phyloP scores from a whole-genome alignment of 2,797 vertebrate genomes.

The Crenuchus spilurus region DNA sequence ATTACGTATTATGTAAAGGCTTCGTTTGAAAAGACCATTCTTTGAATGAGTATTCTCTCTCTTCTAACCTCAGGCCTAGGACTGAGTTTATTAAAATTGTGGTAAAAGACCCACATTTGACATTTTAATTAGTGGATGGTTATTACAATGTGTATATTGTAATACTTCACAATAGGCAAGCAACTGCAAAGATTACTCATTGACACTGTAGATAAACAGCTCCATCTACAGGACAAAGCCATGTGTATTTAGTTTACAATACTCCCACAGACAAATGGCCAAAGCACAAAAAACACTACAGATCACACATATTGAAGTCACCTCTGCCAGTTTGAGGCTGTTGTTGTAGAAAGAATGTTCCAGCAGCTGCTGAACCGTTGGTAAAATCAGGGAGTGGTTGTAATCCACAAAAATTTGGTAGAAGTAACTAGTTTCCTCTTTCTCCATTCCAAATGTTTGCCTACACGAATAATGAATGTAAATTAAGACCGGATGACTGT shows the following conservation, averaged over 20 bases:
- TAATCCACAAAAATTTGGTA: conserved; percentile 83
- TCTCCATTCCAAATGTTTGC: conserved; percentile 57
- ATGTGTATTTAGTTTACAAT: neutral
- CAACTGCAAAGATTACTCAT: neutral
- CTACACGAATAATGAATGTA: neutral
- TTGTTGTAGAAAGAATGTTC: conserved; percentile 77
- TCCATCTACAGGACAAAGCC: conserved; percentile 57
- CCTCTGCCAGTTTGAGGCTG: conserved; percentile 74
- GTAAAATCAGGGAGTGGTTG: conserved; percentile 77
- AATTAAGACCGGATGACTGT: neutral
- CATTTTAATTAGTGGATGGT: too few species aligned
- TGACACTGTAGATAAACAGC: conserved; percentile 44
- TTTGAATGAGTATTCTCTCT: too few species aligned
- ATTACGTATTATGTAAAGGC: too few species aligned
- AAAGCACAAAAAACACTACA: neutral
- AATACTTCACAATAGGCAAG: too few species aligned
- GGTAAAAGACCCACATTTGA: too few species aligned
- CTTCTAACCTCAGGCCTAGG: too few species aligned
- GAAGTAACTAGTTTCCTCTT: conserved; percentile 77
- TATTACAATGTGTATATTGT: neutral
- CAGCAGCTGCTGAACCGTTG: conserved; percentile 78
- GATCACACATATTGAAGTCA: conserved; percentile 32
- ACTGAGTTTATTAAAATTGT: too few species aligned
- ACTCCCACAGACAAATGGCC: neutral
- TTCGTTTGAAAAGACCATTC: too few species aligned